phyloP scores from a whole-genome alignment of 2,797 vertebrate genomes.

The Amblyopsis hoosieri region DNA sequence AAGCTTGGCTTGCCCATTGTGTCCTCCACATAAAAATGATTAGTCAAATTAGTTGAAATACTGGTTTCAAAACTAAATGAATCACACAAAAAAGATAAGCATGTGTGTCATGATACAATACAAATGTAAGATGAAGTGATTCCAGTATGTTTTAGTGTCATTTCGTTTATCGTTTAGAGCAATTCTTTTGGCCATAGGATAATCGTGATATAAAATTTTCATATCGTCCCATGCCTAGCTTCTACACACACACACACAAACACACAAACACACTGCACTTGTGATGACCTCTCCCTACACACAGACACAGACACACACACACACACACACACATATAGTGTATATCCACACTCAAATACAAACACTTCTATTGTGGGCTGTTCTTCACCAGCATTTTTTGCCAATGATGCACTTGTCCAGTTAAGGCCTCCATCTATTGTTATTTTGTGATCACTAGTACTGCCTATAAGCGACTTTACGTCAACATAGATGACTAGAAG shows the following conservation, averaged over 20 bases:
- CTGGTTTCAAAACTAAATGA: no score
- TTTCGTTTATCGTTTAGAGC: no score
- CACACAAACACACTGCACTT: background rate
- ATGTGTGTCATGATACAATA: no score
- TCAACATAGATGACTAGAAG: background rate
- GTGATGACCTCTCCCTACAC: background rate
- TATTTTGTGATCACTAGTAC: constrained; percentile 52
- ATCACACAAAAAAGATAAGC: no score
- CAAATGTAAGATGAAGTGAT: no score
- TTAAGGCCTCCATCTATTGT: constrained; percentile 47
- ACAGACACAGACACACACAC: constrained; percentile 18
- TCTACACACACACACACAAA: constrained; percentile 33
- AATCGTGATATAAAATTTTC: no score
- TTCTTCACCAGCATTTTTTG: constrained; percentile 77
- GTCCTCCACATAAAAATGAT: no score
- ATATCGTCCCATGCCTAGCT: constrained; percentile 4
- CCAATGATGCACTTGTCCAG: constrained; percentile 72
- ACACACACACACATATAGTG: constrained; percentile 12
- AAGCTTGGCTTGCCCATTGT: no score
- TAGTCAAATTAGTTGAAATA: no score
- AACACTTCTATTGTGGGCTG: constrained; percentile 42
- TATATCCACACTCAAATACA: constrained; percentile 14
- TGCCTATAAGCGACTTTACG: constrained; percentile 22
- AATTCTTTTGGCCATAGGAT: no score
- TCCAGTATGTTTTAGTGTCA: no score